Conservation (phyloP, 2,888 invertebrate genomes). For the Clunio marinus region DNA sequence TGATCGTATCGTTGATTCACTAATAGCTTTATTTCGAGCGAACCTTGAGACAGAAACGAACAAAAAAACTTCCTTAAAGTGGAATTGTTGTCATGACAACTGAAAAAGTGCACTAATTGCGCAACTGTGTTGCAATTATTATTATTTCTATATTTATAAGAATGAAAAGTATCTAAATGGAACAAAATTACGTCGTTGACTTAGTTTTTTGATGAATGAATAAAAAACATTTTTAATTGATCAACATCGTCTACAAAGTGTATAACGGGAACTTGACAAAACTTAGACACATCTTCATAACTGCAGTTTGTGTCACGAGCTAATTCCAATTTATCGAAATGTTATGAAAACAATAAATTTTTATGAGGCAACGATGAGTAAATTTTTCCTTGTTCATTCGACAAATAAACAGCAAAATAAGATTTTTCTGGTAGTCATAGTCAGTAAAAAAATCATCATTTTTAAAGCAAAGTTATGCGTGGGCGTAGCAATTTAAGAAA, state of each 20-base stretch:
- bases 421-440: background rate
- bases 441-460: conserved; percentile 13
- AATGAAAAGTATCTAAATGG: too few species aligned
- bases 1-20: background rate
- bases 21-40: background rate
- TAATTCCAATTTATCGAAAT: too few species aligned
- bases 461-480: background rate
- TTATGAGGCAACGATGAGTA: background rate
- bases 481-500: background rate
- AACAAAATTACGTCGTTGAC: background rate
- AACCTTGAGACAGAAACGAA: background rate
- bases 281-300: too few species aligned
- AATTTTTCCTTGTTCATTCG: conserved; percentile 7
- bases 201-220: background rate
- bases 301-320: too few species aligned
- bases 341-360: background rate
- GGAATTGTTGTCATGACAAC: too few species aligned
- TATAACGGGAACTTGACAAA: conserved; percentile 1
- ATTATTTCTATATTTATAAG: too few species aligned
- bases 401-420: conserved; percentile 6
- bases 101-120: too few species aligned
- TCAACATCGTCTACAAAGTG: background rate
- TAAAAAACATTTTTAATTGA: background rate
- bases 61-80: too few species aligned
- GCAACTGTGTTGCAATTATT: too few species aligned